These are phyloP conservation scores for Macrotrachela quadricornifera DNA, from an alignment of 1,140 invertebrate genomes.

Conservation along the genomic window DNA sequence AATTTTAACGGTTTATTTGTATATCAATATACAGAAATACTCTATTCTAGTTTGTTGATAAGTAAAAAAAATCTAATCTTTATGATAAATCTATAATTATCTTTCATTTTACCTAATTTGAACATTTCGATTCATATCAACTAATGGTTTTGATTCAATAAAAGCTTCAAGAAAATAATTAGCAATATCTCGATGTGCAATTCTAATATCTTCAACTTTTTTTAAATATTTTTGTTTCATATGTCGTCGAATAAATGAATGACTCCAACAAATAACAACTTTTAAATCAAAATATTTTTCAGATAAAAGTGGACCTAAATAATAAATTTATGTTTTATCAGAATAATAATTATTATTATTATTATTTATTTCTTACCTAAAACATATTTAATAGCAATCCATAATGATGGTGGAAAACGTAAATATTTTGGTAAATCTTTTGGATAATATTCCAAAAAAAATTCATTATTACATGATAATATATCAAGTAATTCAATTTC, in stretches of 20 bases:
- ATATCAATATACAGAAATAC: too few relatives aligned
- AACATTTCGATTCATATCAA: slow-evolving; percentile 10
- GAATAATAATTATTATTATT: background rate
- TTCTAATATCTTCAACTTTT: slow-evolving; percentile 8
- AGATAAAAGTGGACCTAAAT: slow-evolving; percentile 14
- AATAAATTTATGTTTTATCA: too few relatives aligned
- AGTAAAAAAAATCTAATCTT: too few relatives aligned
- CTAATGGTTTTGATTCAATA: slow-evolving; percentile 11
- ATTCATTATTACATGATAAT: slow-evolving; percentile 12
- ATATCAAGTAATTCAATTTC: slow-evolving; percentile 19
- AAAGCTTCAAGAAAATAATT: slow-evolving; percentile 15
- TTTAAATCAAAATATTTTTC: slow-evolving; percentile 16
- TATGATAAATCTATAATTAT: background rate
- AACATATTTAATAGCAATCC: slow-evolving; percentile 14
- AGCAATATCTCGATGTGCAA: slow-evolving; percentile 13
- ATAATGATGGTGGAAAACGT: slow-evolving; percentile 12
- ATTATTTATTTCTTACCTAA: slow-evolving; percentile 10
- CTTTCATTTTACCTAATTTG: slow-evolving; percentile 3
- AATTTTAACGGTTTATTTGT: too few relatives aligned
- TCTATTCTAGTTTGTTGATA: too few relatives aligned
- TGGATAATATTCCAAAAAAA: slow-evolving; percentile 7
- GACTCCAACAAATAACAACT: slow-evolving; percentile 16
- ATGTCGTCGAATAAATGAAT: slow-evolving; percentile 12
- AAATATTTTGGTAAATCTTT: slow-evolving; percentile 5
- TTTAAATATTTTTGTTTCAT: slow-evolving; percentile 15